phyloP scores from a whole-genome alignment of 2,113 vertebrate species.

The Periophthalmodon schlosseri region DNA sequence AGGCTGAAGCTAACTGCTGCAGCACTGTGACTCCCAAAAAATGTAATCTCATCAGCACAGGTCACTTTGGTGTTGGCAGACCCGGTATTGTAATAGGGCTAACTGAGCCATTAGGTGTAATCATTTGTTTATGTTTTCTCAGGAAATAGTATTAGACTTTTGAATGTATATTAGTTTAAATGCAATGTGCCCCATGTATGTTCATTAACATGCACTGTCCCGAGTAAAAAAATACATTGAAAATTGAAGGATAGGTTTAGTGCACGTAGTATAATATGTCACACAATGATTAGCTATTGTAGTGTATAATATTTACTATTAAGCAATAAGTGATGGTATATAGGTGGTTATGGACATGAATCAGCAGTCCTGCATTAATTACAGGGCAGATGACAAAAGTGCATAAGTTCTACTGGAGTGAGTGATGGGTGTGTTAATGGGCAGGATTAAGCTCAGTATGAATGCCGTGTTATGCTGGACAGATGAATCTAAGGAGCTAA shows the following conservation, averaged over 20 bases:
- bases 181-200: neutral
- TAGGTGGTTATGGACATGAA: neutral
- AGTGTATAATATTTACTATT: neutral
- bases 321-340: neutral
- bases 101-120: too few species aligned
- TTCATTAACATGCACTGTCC: neutral
- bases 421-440: slow-evolving; percentile 14
- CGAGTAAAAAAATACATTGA: too few species aligned
- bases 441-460: slow-evolving; percentile 30
- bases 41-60: too few species aligned
- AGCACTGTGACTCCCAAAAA: too few species aligned
- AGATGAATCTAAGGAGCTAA: slow-evolving; percentile 28
- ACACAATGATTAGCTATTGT: neutral
- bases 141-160: too few species aligned
- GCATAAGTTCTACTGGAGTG: neutral
- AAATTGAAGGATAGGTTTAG: neutral
- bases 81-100: too few species aligned
- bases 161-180: too few species aligned
- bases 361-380: slow-evolving; percentile 46
- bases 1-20: too few species aligned
- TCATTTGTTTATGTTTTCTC: too few species aligned
- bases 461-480: slow-evolving; percentile 39
- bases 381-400: slow-evolving; percentile 17
- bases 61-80: too few species aligned
- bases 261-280: neutral